Percentiles rank a stretch among this genome's conserved stretches.
phyloP scores from a whole-genome alignment of 2,113 vertebrate species.

The Centrocercus urophasianus region DNA sequence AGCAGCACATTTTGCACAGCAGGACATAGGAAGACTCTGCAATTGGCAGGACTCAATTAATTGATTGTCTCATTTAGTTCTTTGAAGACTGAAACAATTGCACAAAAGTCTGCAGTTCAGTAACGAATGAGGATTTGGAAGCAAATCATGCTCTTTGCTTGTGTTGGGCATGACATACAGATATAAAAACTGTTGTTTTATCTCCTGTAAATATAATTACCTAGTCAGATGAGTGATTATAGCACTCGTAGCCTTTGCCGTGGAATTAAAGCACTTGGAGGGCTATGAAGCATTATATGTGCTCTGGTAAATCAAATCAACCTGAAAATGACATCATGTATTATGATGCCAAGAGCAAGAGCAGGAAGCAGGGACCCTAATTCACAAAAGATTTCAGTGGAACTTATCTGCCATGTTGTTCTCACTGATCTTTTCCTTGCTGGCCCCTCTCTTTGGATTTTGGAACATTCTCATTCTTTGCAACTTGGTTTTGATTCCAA shows the following conservation, averaged over 20 bases:
- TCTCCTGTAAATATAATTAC: constrained; percentile 9
- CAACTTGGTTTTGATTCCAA: not conserved
- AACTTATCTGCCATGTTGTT: not conserved
- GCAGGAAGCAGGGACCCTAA: not conserved
- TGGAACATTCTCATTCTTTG: not conserved
- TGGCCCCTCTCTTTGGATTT: not conserved
- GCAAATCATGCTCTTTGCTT: not conserved
- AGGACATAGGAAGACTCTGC: not conserved
- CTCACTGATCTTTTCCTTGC: not conserved
- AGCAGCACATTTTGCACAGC: not conserved
- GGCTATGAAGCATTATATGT: not conserved
- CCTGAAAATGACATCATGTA: not conserved
- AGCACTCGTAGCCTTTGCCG: not conserved
- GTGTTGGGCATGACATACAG: not conserved
- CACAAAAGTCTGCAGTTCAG: not conserved
- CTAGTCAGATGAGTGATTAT: not conserved
- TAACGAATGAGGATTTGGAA: not conserved
- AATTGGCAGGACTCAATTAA: not conserved
- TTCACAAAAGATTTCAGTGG: not conserved
- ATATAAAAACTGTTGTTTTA: not conserved
- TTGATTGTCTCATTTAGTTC: not conserved
- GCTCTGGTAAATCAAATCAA: not conserved
- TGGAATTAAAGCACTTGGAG: constrained; percentile 15
- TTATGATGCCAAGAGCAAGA: not conserved
- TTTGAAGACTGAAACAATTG: not conserved